phyloP scores from a whole-genome alignment of 2,888 invertebrate species.

The Dolichopus griseipennis region DNA sequence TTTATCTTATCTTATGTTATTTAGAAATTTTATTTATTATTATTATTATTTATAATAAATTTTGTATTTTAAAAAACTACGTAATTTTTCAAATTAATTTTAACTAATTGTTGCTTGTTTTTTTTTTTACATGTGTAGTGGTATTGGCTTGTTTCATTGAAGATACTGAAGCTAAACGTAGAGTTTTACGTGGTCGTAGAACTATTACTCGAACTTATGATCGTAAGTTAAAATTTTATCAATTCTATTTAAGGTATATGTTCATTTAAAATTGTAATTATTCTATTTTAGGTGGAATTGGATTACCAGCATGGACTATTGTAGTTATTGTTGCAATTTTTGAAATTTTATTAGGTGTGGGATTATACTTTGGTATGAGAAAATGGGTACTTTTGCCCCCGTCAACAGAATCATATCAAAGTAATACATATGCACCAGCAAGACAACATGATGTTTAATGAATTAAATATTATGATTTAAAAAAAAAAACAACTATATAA shows the following conservation, averaged over 20 bases:
- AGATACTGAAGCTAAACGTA: slow-evolving; percentile 67
- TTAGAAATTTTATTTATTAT: too few relatives aligned
- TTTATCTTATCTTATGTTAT: too few relatives aligned
- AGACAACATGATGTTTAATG: slow-evolving; percentile 5
- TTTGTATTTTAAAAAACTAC: too few relatives aligned
- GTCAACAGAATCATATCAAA: background rate
- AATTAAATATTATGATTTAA: too few relatives aligned
- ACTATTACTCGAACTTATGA: slow-evolving; percentile 69
- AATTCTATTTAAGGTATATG: too few relatives aligned
- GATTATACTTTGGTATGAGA: slow-evolving; percentile 4
- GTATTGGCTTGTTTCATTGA: slow-evolving; percentile 58
- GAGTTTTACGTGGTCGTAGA: slow-evolving; percentile 68
- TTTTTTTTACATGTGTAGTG: slow-evolving; percentile 46
- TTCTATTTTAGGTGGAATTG: background rate
- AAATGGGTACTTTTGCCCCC: background rate
- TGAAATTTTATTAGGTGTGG: slow-evolving; percentile 8
- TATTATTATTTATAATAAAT: too few relatives aligned
- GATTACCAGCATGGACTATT: slow-evolving; percentile 2
- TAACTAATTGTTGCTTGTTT: too few relatives aligned
- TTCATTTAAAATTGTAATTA: background rate
- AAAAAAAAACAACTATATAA: too few relatives aligned
- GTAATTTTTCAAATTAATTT: too few relatives aligned
- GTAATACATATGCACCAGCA: background rate
- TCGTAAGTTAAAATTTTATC: slow-evolving; percentile 64
- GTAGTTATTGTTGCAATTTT: background rate